Evolutionary conservation across 2,888 invertebrate species (phyloP).

Genomic region (Drosophila neonasuta): DNA sequence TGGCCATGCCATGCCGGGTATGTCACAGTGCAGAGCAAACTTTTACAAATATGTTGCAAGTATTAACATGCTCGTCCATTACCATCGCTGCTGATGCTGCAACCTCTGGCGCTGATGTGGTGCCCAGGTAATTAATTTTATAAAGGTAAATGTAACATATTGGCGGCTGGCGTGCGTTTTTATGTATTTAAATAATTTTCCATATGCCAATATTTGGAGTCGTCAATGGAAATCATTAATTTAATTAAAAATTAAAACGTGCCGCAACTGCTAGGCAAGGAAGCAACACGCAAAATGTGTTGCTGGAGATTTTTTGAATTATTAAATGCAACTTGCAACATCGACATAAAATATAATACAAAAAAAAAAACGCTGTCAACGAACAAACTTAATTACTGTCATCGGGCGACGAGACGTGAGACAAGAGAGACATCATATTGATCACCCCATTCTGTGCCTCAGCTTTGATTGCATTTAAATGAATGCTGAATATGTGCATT

Average conservation of each 20-base stretch:
- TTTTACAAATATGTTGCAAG: slow-evolving; percentile 1
- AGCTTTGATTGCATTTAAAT: slow-evolving; percentile 61
- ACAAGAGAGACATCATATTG: not conserved
- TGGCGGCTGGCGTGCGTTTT: slow-evolving; percentile 39
- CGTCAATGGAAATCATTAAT: slow-evolving; percentile 67
- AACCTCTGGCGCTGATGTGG: not conserved
- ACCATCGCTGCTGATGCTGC: not conserved
- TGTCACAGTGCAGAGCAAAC: not conserved
- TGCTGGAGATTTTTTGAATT: slow-evolving; percentile 39
- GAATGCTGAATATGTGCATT: slow-evolving; percentile 38
- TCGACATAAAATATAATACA: not conserved
- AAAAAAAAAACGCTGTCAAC: slow-evolving; percentile 44
- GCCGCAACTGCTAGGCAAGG: slow-evolving; percentile 26
- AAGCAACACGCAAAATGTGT: slow-evolving; percentile 6
- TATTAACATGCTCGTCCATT: slow-evolving; percentile 5
- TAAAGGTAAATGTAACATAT: slow-evolving; percentile 34
- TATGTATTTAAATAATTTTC: slow-evolving; percentile 52
- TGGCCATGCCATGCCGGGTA: not conserved
- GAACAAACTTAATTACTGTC: slow-evolving; percentile 67
- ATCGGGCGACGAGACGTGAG: slow-evolving; percentile 15
- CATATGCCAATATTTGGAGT: slow-evolving; percentile 47
- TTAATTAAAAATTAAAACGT: slow-evolving; percentile 75
- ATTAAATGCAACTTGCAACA: slow-evolving; percentile 22
- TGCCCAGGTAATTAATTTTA: slow-evolving; percentile 37
- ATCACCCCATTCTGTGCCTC: slow-evolving; percentile 1